These are phyloP conservation scores for Scrobipalpa atriplicella DNA, from an alignment of 2,888 invertebrate species.

Conservation along the genomic window DNA sequence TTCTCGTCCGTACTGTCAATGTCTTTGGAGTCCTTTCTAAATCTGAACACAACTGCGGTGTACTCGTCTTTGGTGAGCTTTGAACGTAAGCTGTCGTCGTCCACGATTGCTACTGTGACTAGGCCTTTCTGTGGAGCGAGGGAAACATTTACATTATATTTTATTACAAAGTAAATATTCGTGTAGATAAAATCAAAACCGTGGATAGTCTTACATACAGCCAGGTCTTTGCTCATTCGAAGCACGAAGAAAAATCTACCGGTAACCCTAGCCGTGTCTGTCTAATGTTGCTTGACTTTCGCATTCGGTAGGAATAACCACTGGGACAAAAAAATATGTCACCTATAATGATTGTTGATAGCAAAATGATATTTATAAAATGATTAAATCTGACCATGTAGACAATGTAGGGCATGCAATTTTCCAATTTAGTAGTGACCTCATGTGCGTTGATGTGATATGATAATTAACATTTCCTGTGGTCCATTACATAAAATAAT, in stretches of 20 bases:
- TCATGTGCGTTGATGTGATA: not conserved
- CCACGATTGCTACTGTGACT: constrained; percentile 58
- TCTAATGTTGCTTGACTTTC: too few relatives aligned
- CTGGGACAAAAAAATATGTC: too few relatives aligned
- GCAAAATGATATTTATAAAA: too few relatives aligned
- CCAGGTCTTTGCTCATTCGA: too few relatives aligned
- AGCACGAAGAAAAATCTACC: too few relatives aligned
- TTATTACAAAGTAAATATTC: not conserved
- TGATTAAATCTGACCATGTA: not conserved
- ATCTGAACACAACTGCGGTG: constrained; percentile 59
- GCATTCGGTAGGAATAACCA: too few relatives aligned
- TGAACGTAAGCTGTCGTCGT: constrained; percentile 55
- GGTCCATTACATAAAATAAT: too few relatives aligned
- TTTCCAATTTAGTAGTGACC: constrained; percentile 1
- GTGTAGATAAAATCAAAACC: too few relatives aligned
- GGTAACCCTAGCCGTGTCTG: too few relatives aligned
- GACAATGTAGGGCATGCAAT: not conserved
- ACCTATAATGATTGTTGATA: too few relatives aligned
- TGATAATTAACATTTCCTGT: not conserved
- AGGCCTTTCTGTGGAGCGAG: constrained; percentile 55
- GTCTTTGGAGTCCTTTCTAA: constrained; percentile 51
- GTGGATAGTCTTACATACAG: too few relatives aligned
- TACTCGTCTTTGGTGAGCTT: constrained; percentile 55
- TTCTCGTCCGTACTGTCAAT: constrained; percentile 61
- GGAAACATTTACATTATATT: not conserved